Percentiles rank a stretch among this genome's conserved stretches.
Evolutionary conservation across 2,888 invertebrate genomes (phyloP).

Genomic region (Drosophila cognata): DNA sequence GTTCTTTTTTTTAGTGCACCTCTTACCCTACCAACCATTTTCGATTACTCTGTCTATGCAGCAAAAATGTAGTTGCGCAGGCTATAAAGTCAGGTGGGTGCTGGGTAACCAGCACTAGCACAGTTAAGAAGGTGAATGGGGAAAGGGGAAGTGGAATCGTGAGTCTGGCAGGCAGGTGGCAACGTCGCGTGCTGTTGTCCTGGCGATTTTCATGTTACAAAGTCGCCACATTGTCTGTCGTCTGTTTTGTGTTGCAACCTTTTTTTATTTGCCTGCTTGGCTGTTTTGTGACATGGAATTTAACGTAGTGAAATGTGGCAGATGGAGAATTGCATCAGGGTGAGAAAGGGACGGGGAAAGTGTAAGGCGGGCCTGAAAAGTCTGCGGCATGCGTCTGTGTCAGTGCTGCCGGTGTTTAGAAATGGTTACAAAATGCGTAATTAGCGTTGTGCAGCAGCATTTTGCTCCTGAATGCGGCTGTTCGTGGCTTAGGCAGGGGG

Average conservation of each 20-base stretch:
- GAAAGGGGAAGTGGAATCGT: background rate
- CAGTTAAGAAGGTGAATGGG: background rate
- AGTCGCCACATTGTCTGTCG: conserved; percentile 76
- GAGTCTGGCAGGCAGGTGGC: conserved; percentile 50
- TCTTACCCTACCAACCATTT: conserved; percentile 8
- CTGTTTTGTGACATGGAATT: conserved; percentile 34
- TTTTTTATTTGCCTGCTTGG: conserved; percentile 46
- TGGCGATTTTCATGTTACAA: conserved; percentile 80
- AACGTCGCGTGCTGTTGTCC: conserved; percentile 67
- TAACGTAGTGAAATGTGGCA: conserved; percentile 16
- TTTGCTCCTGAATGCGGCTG: conserved; percentile 28
- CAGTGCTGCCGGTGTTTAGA: conserved; percentile 60
- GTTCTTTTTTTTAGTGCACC: background rate
- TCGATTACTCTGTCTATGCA: conserved; percentile 48
- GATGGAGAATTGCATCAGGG: conserved; percentile 1
- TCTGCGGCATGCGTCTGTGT: conserved; percentile 45
- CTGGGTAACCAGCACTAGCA: background rate
- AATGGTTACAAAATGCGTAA: conserved; percentile 78
- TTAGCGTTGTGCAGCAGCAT: conserved; percentile 72
- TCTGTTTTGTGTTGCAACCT: conserved; percentile 50
- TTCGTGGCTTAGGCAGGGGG: background rate
- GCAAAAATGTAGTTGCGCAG: conserved; percentile 71
- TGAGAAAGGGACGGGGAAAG: background rate
- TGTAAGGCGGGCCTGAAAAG: background rate
- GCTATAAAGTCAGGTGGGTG: conserved; percentile 74